A percentile compares a stretch with the other conserved stretches of the same genome.
Conservation (phyloP, 2,797 vertebrate genomes). For the Pangasius sanitwongsei region DNA sequence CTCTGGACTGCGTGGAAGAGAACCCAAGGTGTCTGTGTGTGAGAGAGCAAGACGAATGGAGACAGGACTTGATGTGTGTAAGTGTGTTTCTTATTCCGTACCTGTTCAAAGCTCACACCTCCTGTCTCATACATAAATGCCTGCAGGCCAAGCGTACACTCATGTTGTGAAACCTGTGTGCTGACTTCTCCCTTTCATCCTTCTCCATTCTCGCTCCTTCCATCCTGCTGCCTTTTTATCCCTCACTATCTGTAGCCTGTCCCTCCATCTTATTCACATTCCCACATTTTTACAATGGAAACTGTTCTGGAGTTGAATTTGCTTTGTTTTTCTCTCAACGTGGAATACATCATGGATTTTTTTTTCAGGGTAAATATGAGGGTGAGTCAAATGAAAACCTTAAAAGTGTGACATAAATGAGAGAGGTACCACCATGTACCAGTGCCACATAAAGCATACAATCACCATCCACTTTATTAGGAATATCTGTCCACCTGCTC, state of each 20-base stretch:
- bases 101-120: conserved; percentile 50
- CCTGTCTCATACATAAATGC: conserved; percentile 49
- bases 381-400: background rate
- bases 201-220: conserved; percentile 7
- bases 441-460: no score
- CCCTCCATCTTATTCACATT: background rate
- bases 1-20: background rate
- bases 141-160: conserved; percentile 33
- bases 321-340: background rate
- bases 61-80: conserved; percentile 4
- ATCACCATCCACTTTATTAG: no score
- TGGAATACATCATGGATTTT: background rate
- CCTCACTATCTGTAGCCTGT: conserved; percentile 24
- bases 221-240: conserved; percentile 27
- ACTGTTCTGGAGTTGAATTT: background rate
- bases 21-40: conserved; percentile 8
- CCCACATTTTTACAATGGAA: background rate
- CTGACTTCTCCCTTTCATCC: conserved; percentile 28
- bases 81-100: conserved; percentile 55
- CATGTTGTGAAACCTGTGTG: conserved; percentile 33
- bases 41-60: conserved; percentile 16
- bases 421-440: no score
- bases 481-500: no score
- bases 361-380: background rate
- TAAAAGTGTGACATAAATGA: background rate